A percentile compares a stretch with the other conserved stretches of the same genome.
phyloP scores from a whole-genome alignment of 2,888 invertebrate genomes.

The Protula sp. region DNA sequence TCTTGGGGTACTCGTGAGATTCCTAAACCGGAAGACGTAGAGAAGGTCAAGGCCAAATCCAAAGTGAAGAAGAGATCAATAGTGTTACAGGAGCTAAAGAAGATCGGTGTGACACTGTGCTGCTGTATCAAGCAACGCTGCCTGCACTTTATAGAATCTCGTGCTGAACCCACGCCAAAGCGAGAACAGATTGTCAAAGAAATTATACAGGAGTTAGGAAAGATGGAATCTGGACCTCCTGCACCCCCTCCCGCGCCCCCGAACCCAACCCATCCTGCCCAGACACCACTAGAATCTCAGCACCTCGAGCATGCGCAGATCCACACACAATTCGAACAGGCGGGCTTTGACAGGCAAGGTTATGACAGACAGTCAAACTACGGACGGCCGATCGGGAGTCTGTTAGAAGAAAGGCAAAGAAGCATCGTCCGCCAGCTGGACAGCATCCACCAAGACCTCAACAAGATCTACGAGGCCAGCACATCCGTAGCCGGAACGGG shows the following conservation, averaged over 20 bases:
- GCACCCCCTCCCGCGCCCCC: not conserved
- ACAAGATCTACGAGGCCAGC: not conserved
- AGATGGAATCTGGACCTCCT: conserved; percentile 13
- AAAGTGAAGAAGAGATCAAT: conserved; percentile 6
- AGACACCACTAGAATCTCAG: not conserved
- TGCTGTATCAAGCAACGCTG: conserved; percentile 26
- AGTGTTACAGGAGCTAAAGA: conserved; percentile 14
- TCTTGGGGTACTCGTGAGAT: conserved; percentile 51
- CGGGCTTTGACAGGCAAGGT: conserved; percentile 1
- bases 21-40: conserved; percentile 32
- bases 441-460: conserved; percentile 17
- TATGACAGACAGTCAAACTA: conserved; percentile 1
- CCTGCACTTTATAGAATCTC: conserved; percentile 15
- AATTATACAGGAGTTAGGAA: conserved; percentile 22
- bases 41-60: conserved; percentile 21
- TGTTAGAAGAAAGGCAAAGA: conserved; percentile 22
- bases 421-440: conserved; percentile 25
- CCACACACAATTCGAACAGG: not conserved
- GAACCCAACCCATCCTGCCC: not conserved
- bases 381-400: conserved; percentile 3
- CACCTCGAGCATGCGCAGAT: not conserved
- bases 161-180: conserved; percentile 11
- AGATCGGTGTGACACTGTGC: conserved; percentile 19
- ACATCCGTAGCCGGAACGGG: not conserved
- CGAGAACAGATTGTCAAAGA: conserved; percentile 24